These are phyloP conservation scores for Pelecanoides urinatrix DNA, from an alignment of 2,113 vertebrate species.

Conservation along the genomic window DNA sequence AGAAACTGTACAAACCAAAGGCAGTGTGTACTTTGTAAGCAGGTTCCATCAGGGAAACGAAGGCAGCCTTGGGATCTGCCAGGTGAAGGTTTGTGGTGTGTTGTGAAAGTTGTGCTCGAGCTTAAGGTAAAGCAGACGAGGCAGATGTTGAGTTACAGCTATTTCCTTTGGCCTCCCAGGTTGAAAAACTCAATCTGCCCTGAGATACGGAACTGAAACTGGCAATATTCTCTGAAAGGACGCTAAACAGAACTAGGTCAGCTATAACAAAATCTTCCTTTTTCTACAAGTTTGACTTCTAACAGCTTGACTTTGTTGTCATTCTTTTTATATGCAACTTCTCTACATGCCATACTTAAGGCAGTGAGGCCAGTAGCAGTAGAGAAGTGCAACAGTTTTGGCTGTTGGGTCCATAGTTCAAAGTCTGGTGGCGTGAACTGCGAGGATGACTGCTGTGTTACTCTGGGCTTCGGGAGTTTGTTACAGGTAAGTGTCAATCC, in stretches of 20 bases:
- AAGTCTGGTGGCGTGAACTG: background rate
- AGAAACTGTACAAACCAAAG: slow-evolving; percentile 46
- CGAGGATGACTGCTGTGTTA: background rate
- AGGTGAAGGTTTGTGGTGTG: background rate
- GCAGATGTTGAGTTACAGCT: background rate
- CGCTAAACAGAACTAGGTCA: background rate
- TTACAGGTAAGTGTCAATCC: background rate
- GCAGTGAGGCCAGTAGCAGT: background rate
- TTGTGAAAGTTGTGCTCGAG: background rate
- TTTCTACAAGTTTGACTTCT: slow-evolving; percentile 9
- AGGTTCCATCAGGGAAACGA: background rate
- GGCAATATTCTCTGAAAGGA: background rate
- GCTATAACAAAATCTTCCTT: slow-evolving; percentile 7
- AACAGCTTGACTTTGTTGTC: slow-evolving; percentile 39
- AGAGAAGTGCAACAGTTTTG: background rate
- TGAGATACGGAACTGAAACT: background rate
- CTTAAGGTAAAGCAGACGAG: background rate
- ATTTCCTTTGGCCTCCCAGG: background rate
- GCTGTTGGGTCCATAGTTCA: background rate
- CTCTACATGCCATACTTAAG: background rate
- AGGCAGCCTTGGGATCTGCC: background rate
- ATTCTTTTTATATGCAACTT: background rate
- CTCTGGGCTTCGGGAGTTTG: background rate
- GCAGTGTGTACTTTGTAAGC: background rate
- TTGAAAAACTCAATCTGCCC: background rate